These are phyloP conservation scores for Eolophus roseicapilla DNA, from an alignment of 2,113 vertebrate species.

Conservation along the genomic window DNA sequence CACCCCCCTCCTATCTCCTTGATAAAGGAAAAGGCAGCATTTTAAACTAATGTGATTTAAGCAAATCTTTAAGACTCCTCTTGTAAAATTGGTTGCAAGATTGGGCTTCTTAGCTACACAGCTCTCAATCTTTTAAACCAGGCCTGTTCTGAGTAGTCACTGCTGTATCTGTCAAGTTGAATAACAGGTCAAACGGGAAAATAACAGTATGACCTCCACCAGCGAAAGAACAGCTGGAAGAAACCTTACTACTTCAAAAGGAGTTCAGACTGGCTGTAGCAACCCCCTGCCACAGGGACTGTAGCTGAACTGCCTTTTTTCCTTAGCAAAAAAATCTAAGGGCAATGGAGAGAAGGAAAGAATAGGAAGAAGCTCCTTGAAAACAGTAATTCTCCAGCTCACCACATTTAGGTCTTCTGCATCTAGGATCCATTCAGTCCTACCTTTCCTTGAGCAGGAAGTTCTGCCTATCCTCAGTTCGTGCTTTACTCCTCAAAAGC, in stretches of 20 bases:
- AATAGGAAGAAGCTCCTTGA: background rate
- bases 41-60: background rate
- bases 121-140: background rate
- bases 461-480: background rate
- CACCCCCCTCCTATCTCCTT: background rate
- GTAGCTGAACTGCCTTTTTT: background rate
- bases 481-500: background rate
- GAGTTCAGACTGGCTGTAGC: background rate
- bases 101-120: background rate
- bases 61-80: background rate
- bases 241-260: background rate
- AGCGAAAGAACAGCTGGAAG: background rate
- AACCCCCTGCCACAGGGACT: background rate
- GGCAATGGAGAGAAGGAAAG: background rate
- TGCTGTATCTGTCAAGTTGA: background rate
- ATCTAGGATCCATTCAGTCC: background rate
- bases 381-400: background rate
- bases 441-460: background rate
- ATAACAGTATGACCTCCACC: background rate
- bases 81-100: background rate
- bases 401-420: background rate
- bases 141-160: background rate
- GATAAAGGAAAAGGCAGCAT: background rate
- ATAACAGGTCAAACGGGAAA: background rate
- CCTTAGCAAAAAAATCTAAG: background rate